Evolutionary conservation across 2,797 vertebrate genomes (phyloP), one percentile per base, ranked within the genome.

Genomic region (Geotrypetes seraphini): DNA sequence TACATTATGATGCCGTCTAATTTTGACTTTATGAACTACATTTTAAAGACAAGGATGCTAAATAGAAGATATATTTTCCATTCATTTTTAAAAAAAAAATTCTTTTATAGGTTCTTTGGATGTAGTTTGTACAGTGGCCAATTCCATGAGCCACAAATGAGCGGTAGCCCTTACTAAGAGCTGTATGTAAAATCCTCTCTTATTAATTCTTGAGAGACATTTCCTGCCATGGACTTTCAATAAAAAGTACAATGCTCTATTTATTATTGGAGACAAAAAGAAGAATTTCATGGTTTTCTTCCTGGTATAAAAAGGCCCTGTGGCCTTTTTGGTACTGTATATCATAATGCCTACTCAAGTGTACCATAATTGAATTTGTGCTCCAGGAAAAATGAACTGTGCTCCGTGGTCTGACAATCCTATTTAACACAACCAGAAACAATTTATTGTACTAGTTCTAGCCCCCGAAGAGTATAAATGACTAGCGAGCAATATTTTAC

Each of bases 371-470:
- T 62, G 50, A 54, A 43, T 36, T 50, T 38, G 19, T 36, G 49
- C 32, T 65, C 72, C 54, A 46, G 42, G 13, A 70, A 56, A 66
- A 69, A 48, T 43, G 60, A 66, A 57, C 23, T 23, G 2, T 33
- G 11, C 11, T 53, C 17, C 35, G 47, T 50, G 16, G 7, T 45
- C 45, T 61, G 60, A 51, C 31, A 68, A 45, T 47, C 28, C 40
- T 53, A 32, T 59, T 63, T 66, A 49, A 52, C 22, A 50, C 17
- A 48, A 33, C 33, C 25, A 58, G 50, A 55, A 64, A 32, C 33
- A 26, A 25, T 19, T 32, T 53, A 47, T 44, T 55, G 45, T 53
- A 38, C 24, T 30, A 46, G 25, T 18, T 21, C 15, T 30, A 16
- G 10, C 2, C 26, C 14, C 26, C 43, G 38, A 47, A 41, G 11